phyloP scores from a whole-genome alignment of 2,797 vertebrate genomes.

The Myotis myotis region DNA sequence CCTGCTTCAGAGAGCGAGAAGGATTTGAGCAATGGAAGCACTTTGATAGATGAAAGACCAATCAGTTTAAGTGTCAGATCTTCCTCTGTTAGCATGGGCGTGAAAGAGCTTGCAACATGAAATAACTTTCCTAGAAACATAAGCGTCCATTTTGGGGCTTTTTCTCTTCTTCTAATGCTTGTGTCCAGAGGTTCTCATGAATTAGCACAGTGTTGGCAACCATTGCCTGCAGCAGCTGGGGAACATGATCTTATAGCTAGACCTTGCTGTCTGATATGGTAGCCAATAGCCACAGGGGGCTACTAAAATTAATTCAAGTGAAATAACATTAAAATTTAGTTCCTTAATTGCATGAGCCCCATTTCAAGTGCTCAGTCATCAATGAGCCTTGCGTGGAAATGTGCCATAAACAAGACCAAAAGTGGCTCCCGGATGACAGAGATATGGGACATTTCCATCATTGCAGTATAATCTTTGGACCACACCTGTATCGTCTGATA shows the following conservation, averaged over 20 bases:
- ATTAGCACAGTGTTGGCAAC: background rate
- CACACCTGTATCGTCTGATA: background rate
- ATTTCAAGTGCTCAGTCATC: background rate
- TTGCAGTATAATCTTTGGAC: background rate
- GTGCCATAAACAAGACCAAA: slow-evolving; percentile 66
- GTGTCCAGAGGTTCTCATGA: background rate
- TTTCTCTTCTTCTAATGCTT: background rate
- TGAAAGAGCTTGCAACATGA: background rate
- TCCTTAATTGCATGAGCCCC: background rate
- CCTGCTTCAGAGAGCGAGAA: background rate
- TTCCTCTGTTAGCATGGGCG: background rate
- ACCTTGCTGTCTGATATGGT: background rate
- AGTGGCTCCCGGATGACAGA: background rate
- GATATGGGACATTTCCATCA: background rate
- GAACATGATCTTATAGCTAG: background rate
- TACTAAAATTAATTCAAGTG: slow-evolving; percentile 26
- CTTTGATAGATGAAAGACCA: background rate
- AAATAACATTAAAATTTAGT: background rate
- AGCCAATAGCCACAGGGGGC: background rate
- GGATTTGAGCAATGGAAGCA: background rate
- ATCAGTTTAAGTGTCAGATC: background rate
- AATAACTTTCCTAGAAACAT: background rate
- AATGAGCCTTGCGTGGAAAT: slow-evolving; percentile 66
- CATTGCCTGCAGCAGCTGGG: background rate
- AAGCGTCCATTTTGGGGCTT: background rate